Conservation (phyloP, 2,797 vertebrate genomes). For the Denticeps clupeoides region DNA sequence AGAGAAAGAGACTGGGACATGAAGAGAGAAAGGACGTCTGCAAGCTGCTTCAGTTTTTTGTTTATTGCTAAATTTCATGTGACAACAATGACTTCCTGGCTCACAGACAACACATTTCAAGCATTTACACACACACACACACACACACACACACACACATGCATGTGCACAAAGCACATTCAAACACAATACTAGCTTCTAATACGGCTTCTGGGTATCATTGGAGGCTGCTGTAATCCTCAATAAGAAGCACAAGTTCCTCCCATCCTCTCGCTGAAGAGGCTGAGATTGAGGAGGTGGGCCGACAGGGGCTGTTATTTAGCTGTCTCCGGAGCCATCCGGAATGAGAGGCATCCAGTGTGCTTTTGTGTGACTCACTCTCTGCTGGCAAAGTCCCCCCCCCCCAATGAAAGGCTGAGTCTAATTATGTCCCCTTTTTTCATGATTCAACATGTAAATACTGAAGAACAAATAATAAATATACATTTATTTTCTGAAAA, state of each 20-base stretch:
- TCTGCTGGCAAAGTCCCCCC: conserved; percentile 31
- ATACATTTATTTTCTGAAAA: conserved; percentile 40
- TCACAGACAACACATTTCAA: neutral
- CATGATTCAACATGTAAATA: conserved; percentile 55
- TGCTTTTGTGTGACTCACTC: conserved; percentile 29
- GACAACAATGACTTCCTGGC: neutral
- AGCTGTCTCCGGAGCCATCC: conserved; percentile 33
- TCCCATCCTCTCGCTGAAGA: conserved; percentile 13
- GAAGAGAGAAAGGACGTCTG: neutral
- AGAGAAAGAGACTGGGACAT: no score
- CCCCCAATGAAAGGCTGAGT: conserved; percentile 40
- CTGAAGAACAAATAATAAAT: conserved; percentile 49
- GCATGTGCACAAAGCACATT: neutral
- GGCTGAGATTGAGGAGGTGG: conserved; percentile 16
- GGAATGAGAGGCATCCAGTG: conserved; percentile 30
- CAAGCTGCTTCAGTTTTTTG: neutral
- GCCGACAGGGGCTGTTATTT: conserved; percentile 33
- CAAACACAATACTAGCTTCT: neutral
- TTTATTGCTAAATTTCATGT: neutral
- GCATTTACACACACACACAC: neutral
- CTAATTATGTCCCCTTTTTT: conserved; percentile 59
- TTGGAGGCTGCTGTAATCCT: conserved; percentile 14
- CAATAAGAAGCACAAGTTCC: conserved; percentile 7
- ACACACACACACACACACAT: neutral
- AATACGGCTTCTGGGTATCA: conserved; percentile 9